phyloP scores from a whole-genome alignment of 2,888 invertebrate genomes.

The Endotricha flammealis region DNA sequence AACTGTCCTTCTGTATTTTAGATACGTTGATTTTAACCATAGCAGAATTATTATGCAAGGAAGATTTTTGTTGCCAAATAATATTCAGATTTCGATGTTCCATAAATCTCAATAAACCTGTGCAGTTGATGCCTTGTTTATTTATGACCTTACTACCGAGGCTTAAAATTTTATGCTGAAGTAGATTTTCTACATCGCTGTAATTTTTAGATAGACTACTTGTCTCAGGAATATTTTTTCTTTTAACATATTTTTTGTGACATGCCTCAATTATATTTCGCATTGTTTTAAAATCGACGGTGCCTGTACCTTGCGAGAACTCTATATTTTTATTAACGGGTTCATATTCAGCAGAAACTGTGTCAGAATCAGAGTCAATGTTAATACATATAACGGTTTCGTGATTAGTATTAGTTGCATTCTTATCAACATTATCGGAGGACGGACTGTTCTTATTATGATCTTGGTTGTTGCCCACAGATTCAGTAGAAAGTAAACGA shows the following conservation, averaged over 20 bases:
- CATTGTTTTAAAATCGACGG: slow-evolving; percentile 38
- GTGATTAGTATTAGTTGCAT: slow-evolving; percentile 4
- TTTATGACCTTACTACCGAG: slow-evolving; percentile 58
- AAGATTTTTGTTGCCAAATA: slow-evolving; percentile 38
- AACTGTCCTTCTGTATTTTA: slow-evolving; percentile 27
- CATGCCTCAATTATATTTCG: slow-evolving; percentile 45
- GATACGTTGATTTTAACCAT: slow-evolving; percentile 43
- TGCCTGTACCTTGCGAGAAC: too few relatives aligned
- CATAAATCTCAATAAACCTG: slow-evolving; percentile 52
- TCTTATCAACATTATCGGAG: slow-evolving; percentile 2
- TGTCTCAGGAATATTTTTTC: slow-evolving; percentile 22
- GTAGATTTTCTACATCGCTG: slow-evolving; percentile 29
- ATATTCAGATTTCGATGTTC: slow-evolving; percentile 54
- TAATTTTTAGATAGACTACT: slow-evolving; percentile 16
- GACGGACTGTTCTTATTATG: slow-evolving; percentile 7
- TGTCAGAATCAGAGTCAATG: slow-evolving; percentile 44
- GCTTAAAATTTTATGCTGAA: slow-evolving; percentile 59
- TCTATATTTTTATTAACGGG: too few relatives aligned
- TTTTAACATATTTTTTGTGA: slow-evolving; percentile 37
- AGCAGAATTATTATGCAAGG: slow-evolving; percentile 28
- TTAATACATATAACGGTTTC: slow-evolving; percentile 32
- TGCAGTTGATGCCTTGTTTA: slow-evolving; percentile 43
- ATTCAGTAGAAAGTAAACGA: slow-evolving; percentile 32
- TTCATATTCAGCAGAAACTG: slow-evolving; percentile 20
- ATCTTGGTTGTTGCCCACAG: slow-evolving; percentile 23